Percentiles rank a stretch among this genome's conserved stretches.
Conservation (phyloP, 2,113 vertebrate species). For the Chloropsis cyanopogon region DNA sequence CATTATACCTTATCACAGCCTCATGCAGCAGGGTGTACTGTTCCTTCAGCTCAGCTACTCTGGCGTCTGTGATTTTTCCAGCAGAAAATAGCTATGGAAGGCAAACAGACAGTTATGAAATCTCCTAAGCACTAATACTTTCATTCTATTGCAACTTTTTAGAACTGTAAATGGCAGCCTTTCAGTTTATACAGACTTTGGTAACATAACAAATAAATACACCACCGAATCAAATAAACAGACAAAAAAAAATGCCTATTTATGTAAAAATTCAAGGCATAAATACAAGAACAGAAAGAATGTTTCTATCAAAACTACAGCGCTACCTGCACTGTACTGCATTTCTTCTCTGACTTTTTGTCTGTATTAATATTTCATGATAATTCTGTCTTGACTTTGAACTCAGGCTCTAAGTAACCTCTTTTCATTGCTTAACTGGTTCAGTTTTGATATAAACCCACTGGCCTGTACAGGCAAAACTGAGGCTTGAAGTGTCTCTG, state of each 20-base stretch:
- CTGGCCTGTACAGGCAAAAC: not conserved
- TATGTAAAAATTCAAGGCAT: not conserved
- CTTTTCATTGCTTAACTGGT: not conserved
- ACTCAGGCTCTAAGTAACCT: not conserved
- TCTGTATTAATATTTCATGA: not conserved
- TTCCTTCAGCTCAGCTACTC: conserved; percentile 78
- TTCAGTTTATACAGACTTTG: not conserved
- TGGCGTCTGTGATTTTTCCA: conserved; percentile 80
- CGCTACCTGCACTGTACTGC: not conserved
- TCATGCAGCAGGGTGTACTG: conserved; percentile 79
- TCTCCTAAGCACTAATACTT: not conserved
- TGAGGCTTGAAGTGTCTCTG: not conserved
- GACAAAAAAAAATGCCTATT: not conserved
- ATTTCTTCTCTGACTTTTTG: not conserved
- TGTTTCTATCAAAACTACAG: not conserved
- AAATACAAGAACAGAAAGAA: not conserved
- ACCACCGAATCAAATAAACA: not conserved
- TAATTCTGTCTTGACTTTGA: not conserved
- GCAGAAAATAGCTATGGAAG: conserved; percentile 76
- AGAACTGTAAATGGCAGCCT: not conserved
- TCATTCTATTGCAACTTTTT: not conserved
- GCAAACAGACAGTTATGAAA: conserved; percentile 23
- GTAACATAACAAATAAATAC: not conserved
- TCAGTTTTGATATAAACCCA: not conserved
- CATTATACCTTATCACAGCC: conserved; percentile 79